A percentile compares a stretch with the other conserved stretches of the same genome.
Evolutionary conservation across 2,888 invertebrate species (phyloP).

Genomic region (Eremobia ochroleuca): DNA sequence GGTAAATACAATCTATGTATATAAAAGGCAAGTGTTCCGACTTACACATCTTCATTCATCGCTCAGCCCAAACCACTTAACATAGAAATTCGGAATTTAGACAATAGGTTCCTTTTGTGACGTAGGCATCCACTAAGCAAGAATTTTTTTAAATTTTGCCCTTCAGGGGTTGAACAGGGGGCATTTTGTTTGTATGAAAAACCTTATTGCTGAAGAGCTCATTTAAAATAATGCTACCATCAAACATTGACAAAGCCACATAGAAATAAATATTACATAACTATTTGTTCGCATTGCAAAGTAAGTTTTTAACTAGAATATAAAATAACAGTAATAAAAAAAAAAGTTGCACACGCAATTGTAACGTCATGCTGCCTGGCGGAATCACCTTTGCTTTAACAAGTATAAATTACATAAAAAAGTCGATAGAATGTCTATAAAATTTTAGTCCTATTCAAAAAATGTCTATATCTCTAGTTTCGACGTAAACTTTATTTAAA

Average conservation of each 20-base stretch:
- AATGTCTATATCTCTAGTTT: too few species aligned
- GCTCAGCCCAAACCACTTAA: background rate
- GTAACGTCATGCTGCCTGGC: too few species aligned
- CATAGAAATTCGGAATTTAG: background rate
- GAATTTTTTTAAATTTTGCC: background rate
- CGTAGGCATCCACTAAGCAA: background rate
- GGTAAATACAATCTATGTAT: background rate
- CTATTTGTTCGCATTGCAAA: slow-evolving; percentile 2
- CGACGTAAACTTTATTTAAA: too few species aligned
- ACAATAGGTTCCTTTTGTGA: background rate
- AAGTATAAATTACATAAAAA: too few species aligned
- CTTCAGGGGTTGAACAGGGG: background rate
- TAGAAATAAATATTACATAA: background rate
- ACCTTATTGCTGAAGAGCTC: background rate
- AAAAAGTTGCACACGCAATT: background rate
- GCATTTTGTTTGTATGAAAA: background rate
- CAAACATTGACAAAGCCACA: background rate
- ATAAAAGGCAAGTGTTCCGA: background rate
- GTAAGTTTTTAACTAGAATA: background rate
- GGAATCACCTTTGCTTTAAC: too few species aligned
- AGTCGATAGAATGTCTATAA: too few species aligned
- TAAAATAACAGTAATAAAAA: too few species aligned
- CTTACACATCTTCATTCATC: background rate
- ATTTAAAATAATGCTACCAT: background rate
- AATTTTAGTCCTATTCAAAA: too few species aligned